phyloP scores from a whole-genome alignment of 1,140 invertebrate genomes.

The Phymorhynchus buccinoides region DNA sequence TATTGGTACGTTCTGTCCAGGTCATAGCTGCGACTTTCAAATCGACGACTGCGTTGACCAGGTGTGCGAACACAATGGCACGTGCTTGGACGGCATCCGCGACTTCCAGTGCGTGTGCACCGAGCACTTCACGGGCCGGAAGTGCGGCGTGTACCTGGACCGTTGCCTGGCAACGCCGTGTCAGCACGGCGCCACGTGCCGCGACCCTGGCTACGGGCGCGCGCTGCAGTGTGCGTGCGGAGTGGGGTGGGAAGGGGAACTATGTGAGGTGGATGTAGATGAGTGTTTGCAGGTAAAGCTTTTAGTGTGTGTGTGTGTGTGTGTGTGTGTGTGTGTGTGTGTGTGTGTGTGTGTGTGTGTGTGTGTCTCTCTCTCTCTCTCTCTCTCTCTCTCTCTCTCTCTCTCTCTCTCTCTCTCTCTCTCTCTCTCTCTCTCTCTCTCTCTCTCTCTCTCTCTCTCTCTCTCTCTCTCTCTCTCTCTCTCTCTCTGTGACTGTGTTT shows the following conservation, averaged over 20 bases:
- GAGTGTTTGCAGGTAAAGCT: background rate
- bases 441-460: no score
- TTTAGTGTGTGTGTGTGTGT: background rate
- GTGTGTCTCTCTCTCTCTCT: no score
- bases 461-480: no score
- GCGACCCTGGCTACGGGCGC: slow-evolving; percentile 41
- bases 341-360: background rate
- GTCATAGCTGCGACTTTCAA: slow-evolving; percentile 47
- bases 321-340: background rate
- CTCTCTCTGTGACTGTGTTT: no score
- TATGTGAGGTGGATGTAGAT: background rate
- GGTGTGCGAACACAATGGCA: slow-evolving; percentile 90
- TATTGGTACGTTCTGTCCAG: slow-evolving; percentile 25
- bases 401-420: no score
- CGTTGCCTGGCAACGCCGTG: slow-evolving; percentile 55
- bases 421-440: no score
- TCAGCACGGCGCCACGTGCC: slow-evolving; percentile 54
- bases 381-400: no score
- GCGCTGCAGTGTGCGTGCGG: slow-evolving; percentile 69
- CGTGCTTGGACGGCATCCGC: slow-evolving; percentile 81
- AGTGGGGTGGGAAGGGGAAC: background rate
- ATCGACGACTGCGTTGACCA: slow-evolving; percentile 74
- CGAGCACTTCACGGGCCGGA: slow-evolving; percentile 31
- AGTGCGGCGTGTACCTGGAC: slow-evolving; percentile 47
- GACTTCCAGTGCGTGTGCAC: slow-evolving; percentile 85